These are phyloP conservation scores for Garrulus glandarius DNA, from an alignment of 2,797 vertebrate genomes.

Conservation along the genomic window DNA sequence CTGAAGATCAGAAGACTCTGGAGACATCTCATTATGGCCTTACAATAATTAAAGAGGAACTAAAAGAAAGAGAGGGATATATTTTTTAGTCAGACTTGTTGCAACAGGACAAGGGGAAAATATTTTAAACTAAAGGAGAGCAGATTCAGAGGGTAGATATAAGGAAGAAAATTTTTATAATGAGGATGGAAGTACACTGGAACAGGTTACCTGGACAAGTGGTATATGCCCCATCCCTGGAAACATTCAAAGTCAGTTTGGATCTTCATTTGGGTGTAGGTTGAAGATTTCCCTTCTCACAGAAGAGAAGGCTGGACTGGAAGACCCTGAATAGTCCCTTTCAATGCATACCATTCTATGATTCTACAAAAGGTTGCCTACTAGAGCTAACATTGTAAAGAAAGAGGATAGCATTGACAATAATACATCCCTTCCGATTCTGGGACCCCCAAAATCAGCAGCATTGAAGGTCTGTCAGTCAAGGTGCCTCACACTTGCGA, in stretches of 20 bases:
- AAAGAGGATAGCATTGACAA: neutral
- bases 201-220: neutral
- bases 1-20: neutral
- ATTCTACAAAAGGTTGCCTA: neutral
- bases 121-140: neutral
- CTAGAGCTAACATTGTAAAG: neutral
- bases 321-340: neutral
- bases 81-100: neutral
- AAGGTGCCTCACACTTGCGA: neutral
- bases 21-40: fast-evolving
- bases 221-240: fast-evolving
- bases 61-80: neutral
- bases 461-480: neutral
- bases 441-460: neutral
- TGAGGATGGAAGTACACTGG: neutral
- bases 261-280: fast-evolving
- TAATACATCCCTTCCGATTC: neutral
- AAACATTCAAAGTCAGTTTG: neutral
- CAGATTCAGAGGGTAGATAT: neutral
- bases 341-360: neutral
- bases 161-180: neutral
- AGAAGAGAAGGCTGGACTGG: neutral
- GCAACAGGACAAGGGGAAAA: neutral
- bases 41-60: neutral
- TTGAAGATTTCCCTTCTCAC: neutral